Evolutionary conservation across 2,888 invertebrate species (phyloP).

Genomic region (Hetaerina titia): DNA sequence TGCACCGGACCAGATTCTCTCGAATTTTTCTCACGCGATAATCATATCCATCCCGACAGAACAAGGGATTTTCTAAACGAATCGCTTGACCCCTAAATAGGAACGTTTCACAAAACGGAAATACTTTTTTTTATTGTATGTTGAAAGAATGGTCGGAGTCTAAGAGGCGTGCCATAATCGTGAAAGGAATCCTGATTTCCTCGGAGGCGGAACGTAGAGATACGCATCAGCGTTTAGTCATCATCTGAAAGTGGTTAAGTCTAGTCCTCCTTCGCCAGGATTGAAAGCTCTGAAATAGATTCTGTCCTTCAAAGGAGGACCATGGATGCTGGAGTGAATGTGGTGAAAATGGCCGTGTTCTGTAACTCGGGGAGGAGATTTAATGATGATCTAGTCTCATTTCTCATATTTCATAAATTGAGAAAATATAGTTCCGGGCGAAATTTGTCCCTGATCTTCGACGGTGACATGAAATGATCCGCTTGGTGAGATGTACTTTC

Average conservation of each 20-base stretch:
- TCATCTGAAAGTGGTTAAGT: background rate
- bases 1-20: background rate
- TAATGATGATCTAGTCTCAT: background rate
- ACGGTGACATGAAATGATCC: no score
- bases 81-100: background rate
- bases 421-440: no score
- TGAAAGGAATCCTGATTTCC: background rate
- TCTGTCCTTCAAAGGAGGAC: background rate
- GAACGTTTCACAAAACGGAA: background rate
- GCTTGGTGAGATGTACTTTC: no score
- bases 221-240: background rate
- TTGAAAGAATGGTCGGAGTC: background rate
- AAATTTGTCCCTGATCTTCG: no score
- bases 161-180: conserved; percentile 10
- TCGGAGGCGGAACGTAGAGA: background rate
- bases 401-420: no score
- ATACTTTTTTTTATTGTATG: background rate
- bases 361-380: background rate
- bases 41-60: background rate
- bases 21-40: background rate
- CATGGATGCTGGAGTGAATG: background rate
- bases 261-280: background rate
- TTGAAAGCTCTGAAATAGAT: conserved; percentile 1
- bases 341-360: background rate
- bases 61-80: background rate